Percentiles rank a stretch among this genome's conserved stretches.
Conservation (phyloP, 1,140 invertebrate genomes). For the Antheraea pernyi region DNA sequence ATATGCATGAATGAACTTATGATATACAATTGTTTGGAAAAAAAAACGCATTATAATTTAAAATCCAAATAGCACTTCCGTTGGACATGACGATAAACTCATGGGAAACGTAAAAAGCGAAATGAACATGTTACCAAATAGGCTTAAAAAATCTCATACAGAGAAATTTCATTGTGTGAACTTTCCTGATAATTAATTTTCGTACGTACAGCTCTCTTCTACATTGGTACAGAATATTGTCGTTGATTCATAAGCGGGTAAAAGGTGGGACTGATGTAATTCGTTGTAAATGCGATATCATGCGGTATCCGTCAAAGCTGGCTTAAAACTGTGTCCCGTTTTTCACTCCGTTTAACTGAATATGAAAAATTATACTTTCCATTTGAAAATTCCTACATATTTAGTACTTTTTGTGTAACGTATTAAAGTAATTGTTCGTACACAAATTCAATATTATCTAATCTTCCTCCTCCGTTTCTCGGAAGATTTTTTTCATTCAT, state of each 20-base stretch:
- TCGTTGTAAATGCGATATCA: background rate
- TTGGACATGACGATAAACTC: background rate
- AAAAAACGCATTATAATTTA: background rate
- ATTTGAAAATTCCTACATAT: background rate
- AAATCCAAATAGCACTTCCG: background rate
- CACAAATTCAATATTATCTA: no score
- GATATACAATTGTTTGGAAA: no score
- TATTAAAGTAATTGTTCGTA: no score
- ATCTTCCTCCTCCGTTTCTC: no score
- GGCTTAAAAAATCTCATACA: background rate
- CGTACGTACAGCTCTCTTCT: background rate
- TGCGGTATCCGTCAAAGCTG: background rate
- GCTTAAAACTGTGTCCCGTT: background rate
- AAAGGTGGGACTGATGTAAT: background rate
- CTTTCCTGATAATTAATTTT: constrained; percentile 4
- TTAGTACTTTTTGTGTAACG: background rate
- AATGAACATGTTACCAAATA: background rate
- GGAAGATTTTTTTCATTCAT: no score
- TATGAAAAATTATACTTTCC: background rate
- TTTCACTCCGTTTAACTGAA: background rate
- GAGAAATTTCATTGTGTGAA: background rate
- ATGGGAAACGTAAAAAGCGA: background rate
- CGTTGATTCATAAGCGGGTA: constrained; percentile 25
- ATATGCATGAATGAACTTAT: no score
- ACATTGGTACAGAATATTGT: constrained; percentile 13